Percentiles rank a stretch among this genome's conserved stretches.
These are phyloP conservation scores for Drosophila repletoides DNA, from an alignment of 1,140 invertebrate species.

Conservation along the genomic window DNA sequence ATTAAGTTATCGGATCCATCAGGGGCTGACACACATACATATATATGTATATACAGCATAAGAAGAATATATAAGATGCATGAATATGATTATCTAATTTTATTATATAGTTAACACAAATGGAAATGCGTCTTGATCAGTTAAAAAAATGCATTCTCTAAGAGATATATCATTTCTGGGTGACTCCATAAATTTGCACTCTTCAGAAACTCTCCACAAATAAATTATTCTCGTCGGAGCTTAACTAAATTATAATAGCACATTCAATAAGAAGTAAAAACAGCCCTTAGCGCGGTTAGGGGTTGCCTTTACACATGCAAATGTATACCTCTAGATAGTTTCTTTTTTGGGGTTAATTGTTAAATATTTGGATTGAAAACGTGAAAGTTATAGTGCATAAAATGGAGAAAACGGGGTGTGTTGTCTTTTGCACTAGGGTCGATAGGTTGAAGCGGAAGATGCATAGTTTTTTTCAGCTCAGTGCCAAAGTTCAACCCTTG, in stretches of 20 bases:
- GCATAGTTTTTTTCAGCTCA: neutral
- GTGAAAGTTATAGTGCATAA: slow-evolving; percentile 17
- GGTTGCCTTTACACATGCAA: slow-evolving; percentile 38
- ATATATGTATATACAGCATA: no score
- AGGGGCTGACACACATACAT: no score
- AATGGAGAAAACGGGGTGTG: slow-evolving; percentile 53
- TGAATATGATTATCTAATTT: no score
- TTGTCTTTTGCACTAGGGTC: slow-evolving; percentile 10
- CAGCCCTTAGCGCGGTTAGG: slow-evolving; percentile 50
- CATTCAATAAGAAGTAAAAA: no score
- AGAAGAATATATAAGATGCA: no score
- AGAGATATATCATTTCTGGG: no score
- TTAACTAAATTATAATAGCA: neutral
- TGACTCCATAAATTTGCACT: neutral
- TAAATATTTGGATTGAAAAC: slow-evolving; percentile 43
- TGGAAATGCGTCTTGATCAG: no score
- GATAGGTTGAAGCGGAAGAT: no score
- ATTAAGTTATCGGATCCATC: no score
- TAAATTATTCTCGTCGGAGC: neutral
- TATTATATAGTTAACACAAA: no score
- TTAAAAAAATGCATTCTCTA: no score
- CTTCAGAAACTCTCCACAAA: neutral
- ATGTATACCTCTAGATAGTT: slow-evolving; percentile 8
- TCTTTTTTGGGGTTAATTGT: slow-evolving; percentile 56
- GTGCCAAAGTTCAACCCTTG: slow-evolving; percentile 51